Evolutionary conservation across 2,888 invertebrate genomes (phyloP).

Genomic region (Aspidiotus destructor): DNA sequence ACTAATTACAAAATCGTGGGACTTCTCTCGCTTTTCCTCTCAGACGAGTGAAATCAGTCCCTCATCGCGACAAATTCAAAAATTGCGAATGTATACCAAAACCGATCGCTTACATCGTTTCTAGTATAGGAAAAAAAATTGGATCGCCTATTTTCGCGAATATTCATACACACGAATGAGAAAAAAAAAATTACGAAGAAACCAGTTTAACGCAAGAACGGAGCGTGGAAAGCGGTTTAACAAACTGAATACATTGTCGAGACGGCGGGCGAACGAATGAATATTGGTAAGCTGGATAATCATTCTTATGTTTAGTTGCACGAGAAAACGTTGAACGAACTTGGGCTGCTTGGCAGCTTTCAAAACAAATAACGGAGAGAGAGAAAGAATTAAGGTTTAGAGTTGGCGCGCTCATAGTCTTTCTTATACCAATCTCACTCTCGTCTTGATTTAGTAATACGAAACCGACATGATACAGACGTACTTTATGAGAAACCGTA

Average conservation of each 20-base stretch:
- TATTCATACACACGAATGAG: background rate
- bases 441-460: too few species aligned
- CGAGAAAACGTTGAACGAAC: conserved; percentile 19
- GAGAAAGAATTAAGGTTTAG: background rate
- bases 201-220: conserved; percentile 20
- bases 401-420: too few species aligned
- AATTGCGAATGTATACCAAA: background rate
- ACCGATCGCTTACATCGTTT: too few species aligned
- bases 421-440: too few species aligned
- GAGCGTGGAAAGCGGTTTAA: conserved; percentile 12
- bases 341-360: conserved; percentile 20
- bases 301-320: conserved; percentile 1
- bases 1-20: too few species aligned
- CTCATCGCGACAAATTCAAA: too few species aligned
- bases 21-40: too few species aligned
- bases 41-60: too few species aligned
- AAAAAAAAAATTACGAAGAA: conserved; percentile 18
- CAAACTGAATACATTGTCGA: conserved; percentile 24
- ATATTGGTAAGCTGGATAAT: conserved; percentile 23
- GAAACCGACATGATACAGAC: too few species aligned
- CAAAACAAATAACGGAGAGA: conserved; percentile 18
- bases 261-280: conserved; percentile 19
- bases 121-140: background rate
- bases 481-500: too few species aligned
- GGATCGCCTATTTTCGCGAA: conserved; percentile 20